phyloP scores from a whole-genome alignment of 2,888 invertebrate species.

The Drymonia ruficornis region DNA sequence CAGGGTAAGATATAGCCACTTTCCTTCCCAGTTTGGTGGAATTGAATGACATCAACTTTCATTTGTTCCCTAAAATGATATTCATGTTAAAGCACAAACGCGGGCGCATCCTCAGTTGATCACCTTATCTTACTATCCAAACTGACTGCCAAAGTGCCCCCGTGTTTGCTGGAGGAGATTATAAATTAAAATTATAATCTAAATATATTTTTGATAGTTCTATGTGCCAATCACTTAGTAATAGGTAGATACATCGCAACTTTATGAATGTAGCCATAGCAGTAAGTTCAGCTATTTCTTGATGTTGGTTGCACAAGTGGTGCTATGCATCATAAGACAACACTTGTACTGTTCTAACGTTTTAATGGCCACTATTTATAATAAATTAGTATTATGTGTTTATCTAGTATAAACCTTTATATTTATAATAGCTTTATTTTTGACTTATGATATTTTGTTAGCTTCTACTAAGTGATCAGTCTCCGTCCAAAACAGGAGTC shows the following conservation, averaged over 20 bases:
- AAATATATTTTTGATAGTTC: conserved; percentile 3
- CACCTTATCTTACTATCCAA: too few species aligned
- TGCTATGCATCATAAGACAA: neutral
- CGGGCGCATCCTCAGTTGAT: too few species aligned
- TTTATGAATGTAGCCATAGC: neutral
- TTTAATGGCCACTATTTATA: conserved; percentile 18
- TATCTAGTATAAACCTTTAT: conserved; percentile 30
- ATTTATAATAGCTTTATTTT: conserved; percentile 37
- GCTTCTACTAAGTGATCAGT: conserved; percentile 20
- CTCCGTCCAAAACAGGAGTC: conserved; percentile 29
- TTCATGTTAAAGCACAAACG: too few species aligned
- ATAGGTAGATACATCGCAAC: neutral
- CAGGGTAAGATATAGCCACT: too few species aligned
- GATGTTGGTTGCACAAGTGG: neutral
- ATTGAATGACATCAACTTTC: too few species aligned
- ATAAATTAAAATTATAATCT: too few species aligned
- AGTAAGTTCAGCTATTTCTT: neutral
- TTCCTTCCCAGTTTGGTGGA: too few species aligned
- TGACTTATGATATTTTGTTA: conserved; percentile 26
- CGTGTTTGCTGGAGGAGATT: too few species aligned
- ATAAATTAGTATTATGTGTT: conserved; percentile 26
- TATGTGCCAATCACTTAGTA: conserved; percentile 2
- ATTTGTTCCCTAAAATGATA: too few species aligned
- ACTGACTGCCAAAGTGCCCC: too few species aligned
- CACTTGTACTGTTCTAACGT: neutral